A percentile compares a stretch with the other conserved stretches of the same genome.
Evolutionary conservation across 2,888 invertebrate genomes (phyloP).

Genomic region (Latrodectus hesperus): DNA sequence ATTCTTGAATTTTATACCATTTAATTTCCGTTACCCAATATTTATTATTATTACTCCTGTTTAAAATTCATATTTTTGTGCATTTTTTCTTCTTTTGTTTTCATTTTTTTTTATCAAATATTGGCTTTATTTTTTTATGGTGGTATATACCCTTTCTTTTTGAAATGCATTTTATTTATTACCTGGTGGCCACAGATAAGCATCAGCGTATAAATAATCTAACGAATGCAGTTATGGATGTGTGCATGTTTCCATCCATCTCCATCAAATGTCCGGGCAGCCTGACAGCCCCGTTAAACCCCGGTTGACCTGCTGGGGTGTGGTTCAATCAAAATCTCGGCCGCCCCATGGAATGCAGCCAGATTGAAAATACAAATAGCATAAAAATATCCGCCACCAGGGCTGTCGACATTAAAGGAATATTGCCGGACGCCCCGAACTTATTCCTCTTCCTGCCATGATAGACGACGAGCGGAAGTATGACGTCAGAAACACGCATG

Average conservation of each 20-base stretch:
- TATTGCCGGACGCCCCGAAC: constrained; percentile 24
- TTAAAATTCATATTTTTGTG: too few relatives aligned
- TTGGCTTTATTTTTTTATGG: too few relatives aligned
- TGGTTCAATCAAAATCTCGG: constrained; percentile 62
- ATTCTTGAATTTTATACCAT: too few relatives aligned
- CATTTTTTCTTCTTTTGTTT: too few relatives aligned
- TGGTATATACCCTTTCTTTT: too few relatives aligned
- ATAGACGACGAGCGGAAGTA: constrained; percentile 29
- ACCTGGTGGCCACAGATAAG: too few relatives aligned
- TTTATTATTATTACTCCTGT: too few relatives aligned
- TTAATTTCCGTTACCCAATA: too few relatives aligned
- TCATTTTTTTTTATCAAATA: too few relatives aligned
- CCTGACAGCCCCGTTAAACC: constrained; percentile 51
- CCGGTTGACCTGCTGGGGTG: constrained; percentile 54
- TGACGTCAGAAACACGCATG: constrained; percentile 9
- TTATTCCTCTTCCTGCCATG: neutral
- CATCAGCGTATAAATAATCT: neutral
- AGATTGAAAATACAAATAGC: constrained; percentile 47
- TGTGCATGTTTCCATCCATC: constrained; percentile 48
- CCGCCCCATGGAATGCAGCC: constrained; percentile 55
- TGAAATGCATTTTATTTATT: too few relatives aligned
- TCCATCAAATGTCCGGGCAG: constrained; percentile 39
- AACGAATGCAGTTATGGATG: neutral
- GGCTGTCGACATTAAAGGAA: constrained; percentile 33
- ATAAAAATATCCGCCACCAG: constrained; percentile 32